Evolutionary conservation across 2,113 vertebrate species (phyloP), one percentile per base, ranked within the genome.

Genomic region (Nymphicus hollandicus): DNA sequence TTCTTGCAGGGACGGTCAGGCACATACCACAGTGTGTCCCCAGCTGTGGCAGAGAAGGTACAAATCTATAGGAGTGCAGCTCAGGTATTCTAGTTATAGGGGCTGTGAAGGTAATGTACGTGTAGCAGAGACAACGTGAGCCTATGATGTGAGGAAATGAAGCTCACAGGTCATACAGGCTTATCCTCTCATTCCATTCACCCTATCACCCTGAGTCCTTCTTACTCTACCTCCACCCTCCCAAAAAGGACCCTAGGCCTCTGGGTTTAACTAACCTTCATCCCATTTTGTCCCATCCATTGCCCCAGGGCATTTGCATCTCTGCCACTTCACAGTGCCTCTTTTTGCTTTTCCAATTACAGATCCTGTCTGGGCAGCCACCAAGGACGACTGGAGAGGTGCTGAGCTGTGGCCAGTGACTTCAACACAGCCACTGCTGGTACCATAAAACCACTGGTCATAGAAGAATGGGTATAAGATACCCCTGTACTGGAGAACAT

Each of bases 1-100:
- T 65, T 25, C 50, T 69, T 5, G 28, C 13, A 11, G 33, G 43
- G 24, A 46, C 25, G 9, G 7, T 12, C 27, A 55, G 58, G 41
- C 3, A 1, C 0, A 0, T 61, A 52, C 25, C 39, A 28, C 20
- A 4, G n/a, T n/a, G n/a, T n/a, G n/a, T n/a, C n/a, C n/a, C n/a
- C n/a, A n/a, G n/a, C n/a, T n/a, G n/a, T n/a, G n/a, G n/a, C n/a
- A n/a, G 61, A 46, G 9, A 35, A 23, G 37, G 24, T 44, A 46
- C 17, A 35, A 80, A 35, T 2, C 7, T 41, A 5, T 31, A 25
- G 7, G 28, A 20, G 37, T 10, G 9, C 6, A 25, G 49, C 23
- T 65, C 28, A 2, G 27, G 44, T 71, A 2, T 20, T 76, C n/a
- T 15, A n/a, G 46, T 23, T 69, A 5, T 2, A 39, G 46, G 13